A percentile compares a stretch with the other conserved stretches of the same genome.
Evolutionary conservation across 2,113 vertebrate species (phyloP).

Genomic region (Prinia subflava): DNA sequence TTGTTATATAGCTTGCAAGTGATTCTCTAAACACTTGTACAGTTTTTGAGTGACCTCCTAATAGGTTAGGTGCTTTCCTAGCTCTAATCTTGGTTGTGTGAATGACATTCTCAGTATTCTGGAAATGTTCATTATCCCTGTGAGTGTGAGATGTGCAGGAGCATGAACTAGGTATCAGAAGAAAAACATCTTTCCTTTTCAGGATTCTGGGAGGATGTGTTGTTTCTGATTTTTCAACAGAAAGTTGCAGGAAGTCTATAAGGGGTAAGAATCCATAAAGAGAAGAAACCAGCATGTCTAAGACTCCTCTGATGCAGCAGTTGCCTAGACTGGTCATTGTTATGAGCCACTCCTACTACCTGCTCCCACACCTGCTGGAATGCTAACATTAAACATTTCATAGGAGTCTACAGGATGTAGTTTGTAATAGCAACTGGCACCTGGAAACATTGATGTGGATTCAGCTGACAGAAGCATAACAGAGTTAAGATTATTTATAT

Average conservation of each 20-base stretch:
- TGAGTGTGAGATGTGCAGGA: neutral
- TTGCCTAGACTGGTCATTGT: neutral
- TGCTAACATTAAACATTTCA: neutral
- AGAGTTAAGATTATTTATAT: neutral
- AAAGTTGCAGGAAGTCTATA: neutral
- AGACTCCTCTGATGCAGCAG: neutral
- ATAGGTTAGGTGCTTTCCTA: neutral
- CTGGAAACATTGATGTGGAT: neutral
- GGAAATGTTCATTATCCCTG: neutral
- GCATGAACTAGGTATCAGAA: neutral
- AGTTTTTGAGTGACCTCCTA: neutral
- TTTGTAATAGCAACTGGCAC: neutral
- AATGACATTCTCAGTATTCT: neutral
- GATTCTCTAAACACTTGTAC: neutral
- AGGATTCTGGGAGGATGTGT: neutral
- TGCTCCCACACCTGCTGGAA: neutral
- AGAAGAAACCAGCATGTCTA: neutral
- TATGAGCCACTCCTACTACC: neutral
- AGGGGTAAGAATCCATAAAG: neutral
- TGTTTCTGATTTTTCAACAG: neutral
- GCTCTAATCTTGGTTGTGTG: neutral
- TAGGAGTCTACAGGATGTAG: neutral
- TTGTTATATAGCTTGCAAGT: neutral
- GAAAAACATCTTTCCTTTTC: neutral
- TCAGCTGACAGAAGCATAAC: neutral